Conservation (phyloP, 2,113 vertebrate species). For the Trogon surrucura region DNA sequence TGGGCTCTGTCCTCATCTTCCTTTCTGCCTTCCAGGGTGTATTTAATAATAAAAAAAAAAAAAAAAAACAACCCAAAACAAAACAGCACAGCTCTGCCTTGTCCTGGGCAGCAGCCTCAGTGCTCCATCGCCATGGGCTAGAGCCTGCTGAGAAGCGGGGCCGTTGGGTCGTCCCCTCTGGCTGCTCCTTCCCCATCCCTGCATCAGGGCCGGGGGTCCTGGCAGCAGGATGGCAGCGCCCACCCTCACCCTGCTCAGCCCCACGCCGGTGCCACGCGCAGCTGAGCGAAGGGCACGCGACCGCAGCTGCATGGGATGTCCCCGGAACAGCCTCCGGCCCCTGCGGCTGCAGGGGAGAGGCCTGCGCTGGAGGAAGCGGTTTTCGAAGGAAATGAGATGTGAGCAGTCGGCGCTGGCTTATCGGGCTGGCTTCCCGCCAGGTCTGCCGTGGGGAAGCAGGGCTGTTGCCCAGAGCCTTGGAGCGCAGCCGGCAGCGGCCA, state of each 20-base stretch:
- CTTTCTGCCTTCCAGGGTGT: not conserved
- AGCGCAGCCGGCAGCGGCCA: rapidly evolving
- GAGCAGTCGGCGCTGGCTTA: not conserved
- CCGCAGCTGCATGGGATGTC: not conserved
- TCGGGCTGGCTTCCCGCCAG: not conserved
- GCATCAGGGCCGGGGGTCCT: not conserved
- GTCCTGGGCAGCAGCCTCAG: not conserved
- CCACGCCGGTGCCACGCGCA: no score
- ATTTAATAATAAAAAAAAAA: slow-evolving; percentile 70
- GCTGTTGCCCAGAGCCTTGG: not conserved
- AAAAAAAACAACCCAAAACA: not conserved
- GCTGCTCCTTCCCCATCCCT: not conserved
- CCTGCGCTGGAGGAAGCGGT: not conserved
- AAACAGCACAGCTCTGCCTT: not conserved
- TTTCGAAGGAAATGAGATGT: not conserved
- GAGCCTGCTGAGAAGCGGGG: not conserved
- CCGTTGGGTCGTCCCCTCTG: not conserved
- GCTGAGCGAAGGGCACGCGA: no score
- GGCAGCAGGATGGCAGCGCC: no score
- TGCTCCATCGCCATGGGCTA: rapidly evolving
- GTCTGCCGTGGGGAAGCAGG: not conserved
- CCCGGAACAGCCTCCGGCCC: not conserved
- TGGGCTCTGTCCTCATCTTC: not conserved
- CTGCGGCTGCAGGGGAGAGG: not conserved
- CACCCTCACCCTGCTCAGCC: no score